Percentiles rank a stretch among this genome's conserved stretches.
These are phyloP conservation scores for Syngnathus rostellatus DNA, from an alignment of 2,797 vertebrate species.

Conservation along the genomic window DNA sequence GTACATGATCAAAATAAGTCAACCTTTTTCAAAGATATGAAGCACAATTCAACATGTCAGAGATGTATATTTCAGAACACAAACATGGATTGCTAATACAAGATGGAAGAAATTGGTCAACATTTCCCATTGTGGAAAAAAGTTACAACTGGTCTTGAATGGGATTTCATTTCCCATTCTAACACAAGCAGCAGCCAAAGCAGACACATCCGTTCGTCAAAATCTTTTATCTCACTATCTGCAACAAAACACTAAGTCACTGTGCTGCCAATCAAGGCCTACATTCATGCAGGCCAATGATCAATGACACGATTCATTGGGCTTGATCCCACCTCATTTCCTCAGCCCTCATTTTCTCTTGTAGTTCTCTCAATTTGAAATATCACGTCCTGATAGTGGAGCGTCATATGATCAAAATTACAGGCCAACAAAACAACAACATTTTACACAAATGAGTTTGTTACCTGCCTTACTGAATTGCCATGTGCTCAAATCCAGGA, in stretches of 20 bases:
- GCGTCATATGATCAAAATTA: background rate
- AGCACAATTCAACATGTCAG: too few species aligned
- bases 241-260: conserved; percentile 53
- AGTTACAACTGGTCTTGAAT: background rate
- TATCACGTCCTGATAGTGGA: background rate
- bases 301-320: conserved; percentile 61
- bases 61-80: background rate
- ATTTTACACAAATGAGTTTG: background rate
- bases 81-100: background rate
- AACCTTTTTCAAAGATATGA: too few species aligned
- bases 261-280: conserved; percentile 55
- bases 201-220: conserved; percentile 21
- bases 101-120: background rate
- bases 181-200: conserved; percentile 4
- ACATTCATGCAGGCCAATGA: conserved; percentile 56
- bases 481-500: background rate
- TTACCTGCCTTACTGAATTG: background rate
- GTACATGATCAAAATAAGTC: too few species aligned
- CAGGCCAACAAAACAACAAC: background rate
- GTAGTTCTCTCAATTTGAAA: conserved; percentile 9
- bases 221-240: conserved; percentile 45
- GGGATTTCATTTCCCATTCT: conserved; percentile 12
- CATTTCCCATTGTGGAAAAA: background rate
- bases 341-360: conserved; percentile 23
- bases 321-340: conserved; percentile 19